Evolutionary conservation across 2,888 invertebrate species (phyloP), one percentile per base, ranked within the genome.

Genomic region (Drosophila colorata): DNA sequence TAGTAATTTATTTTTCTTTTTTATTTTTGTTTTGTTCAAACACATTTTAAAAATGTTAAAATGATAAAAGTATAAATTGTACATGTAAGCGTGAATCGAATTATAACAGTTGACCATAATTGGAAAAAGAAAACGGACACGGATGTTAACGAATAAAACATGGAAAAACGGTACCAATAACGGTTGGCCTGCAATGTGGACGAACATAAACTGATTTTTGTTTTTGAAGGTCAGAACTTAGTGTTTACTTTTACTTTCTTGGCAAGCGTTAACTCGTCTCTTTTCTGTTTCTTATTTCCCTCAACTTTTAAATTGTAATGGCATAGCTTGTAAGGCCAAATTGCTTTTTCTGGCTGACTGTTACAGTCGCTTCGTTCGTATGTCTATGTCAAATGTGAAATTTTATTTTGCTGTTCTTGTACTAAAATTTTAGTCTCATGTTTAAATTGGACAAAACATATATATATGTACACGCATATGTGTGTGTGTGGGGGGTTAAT

Each of bases 391-490:
- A 33, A 33, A 9, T 31, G 28, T 9, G 7, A 63, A 68, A 65
- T 52, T 49, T 48, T 33, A 55, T 41, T 68, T 59, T 41, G 49
- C 48, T 70, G 56, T 35, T 69, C 59, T 72, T 64, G 70, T 68
- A 74, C 70, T 74, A 71, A 69, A 63, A 64, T 67, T 72, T 69
- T 85, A 75, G 53, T 66, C 69, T 81, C 67, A 58, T 65, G 72
- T 85, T 69, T 68, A 79, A 79, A 76, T 86, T 80, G 70, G 87
- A 83, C 80, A 83, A 77, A 80, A 77, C 70, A 68, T 70, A 65
- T 57, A 43, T 70, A 65, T 63, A 67, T 73, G 73, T 73, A 73
- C 64, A 77, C 61, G 56, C 41, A 65, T 60, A 46, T 72, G 57
- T 47, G 53, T 41, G 13, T 47, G 69, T 53, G 31, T 59, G 25